A percentile compares a stretch with the other conserved stretches of the same genome.
These are phyloP conservation scores for Oegoconia quadripuncta DNA, from an alignment of 2,888 invertebrate genomes.

Conservation along the genomic window DNA sequence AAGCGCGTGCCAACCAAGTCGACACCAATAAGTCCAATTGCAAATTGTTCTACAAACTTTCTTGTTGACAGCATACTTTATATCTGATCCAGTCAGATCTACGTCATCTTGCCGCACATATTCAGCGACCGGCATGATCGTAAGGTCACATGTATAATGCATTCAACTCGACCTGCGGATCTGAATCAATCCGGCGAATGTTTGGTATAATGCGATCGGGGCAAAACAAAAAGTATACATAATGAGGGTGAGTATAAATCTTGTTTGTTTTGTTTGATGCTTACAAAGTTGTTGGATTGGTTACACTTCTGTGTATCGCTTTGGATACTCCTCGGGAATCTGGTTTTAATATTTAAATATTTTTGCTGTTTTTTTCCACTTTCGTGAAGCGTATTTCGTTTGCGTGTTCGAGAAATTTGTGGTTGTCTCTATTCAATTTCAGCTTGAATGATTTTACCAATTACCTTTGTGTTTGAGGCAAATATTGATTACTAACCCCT, in stretches of 20 bases:
- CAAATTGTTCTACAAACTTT: too few relatives aligned
- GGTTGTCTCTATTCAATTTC: too few relatives aligned
- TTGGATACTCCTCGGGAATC: not conserved
- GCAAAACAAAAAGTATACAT: slow-evolving; percentile 46
- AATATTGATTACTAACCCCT: too few relatives aligned
- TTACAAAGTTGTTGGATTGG: not conserved
- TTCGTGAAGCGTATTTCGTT: not conserved
- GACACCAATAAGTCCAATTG: too few relatives aligned
- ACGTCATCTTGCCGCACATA: slow-evolving; percentile 30
- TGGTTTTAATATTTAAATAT: not conserved
- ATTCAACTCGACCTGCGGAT: slow-evolving; percentile 49
- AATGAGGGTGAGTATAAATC: slow-evolving; percentile 36
- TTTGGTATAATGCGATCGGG: slow-evolving; percentile 41
- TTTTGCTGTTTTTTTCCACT: not conserved
- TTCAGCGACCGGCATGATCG: slow-evolving; percentile 38
- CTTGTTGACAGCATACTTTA: too few relatives aligned
- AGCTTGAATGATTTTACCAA: too few relatives aligned
- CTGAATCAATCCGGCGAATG: slow-evolving; percentile 58
- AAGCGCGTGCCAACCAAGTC: too few relatives aligned
- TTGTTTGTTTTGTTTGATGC: slow-evolving; percentile 16
- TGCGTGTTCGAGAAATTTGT: not conserved
- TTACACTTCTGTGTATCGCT: slow-evolving; percentile 2
- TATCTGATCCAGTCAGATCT: slow-evolving; percentile 7
- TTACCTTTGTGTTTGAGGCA: too few relatives aligned
- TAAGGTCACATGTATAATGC: slow-evolving; percentile 65